These are phyloP conservation scores for Conus ventricosus DNA, from an alignment of 1,140 invertebrate genomes.

Conservation along the genomic window DNA sequence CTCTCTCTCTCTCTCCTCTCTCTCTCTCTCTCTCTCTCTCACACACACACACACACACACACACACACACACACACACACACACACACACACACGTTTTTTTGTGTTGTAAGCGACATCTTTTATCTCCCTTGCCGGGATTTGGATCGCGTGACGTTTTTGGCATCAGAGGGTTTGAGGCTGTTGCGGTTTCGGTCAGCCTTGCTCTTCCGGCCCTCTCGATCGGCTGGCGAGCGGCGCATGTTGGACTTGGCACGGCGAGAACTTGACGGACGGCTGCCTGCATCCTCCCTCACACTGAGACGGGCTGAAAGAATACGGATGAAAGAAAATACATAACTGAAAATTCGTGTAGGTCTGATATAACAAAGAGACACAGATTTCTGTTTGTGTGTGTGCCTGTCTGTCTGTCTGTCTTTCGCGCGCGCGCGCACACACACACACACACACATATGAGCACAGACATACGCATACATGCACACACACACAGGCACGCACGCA, in stretches of 20 bases:
- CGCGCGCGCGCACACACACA: too few species aligned
- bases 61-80: too few species aligned
- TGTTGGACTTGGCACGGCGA: not conserved
- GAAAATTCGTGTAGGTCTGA: not conserved
- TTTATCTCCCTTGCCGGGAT: not conserved
- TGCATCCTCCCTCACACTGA: not conserved
- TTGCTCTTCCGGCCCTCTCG: not conserved
- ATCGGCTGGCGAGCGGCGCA: slow-evolving; percentile 1
- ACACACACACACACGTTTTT: too few species aligned
- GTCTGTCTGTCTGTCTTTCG: too few species aligned
- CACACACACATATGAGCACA: too few species aligned
- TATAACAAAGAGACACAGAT: not conserved
- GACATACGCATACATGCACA: too few species aligned
- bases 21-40: too few species aligned
- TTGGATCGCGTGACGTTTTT: not conserved
- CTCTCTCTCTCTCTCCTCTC: too few species aligned
- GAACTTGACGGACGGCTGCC: not conserved
- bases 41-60: too few species aligned
- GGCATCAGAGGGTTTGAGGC: not conserved
- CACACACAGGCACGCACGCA: not conserved
- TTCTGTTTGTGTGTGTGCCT: not conserved
- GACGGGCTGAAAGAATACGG: not conserved
- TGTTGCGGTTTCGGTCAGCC: not conserved
- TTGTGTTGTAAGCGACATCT: not conserved
- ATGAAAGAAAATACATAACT: not conserved